Percentiles rank a stretch among this genome's conserved stretches.
Conservation (phyloP, 2,113 vertebrate genomes). For the Tichodroma muraria region DNA sequence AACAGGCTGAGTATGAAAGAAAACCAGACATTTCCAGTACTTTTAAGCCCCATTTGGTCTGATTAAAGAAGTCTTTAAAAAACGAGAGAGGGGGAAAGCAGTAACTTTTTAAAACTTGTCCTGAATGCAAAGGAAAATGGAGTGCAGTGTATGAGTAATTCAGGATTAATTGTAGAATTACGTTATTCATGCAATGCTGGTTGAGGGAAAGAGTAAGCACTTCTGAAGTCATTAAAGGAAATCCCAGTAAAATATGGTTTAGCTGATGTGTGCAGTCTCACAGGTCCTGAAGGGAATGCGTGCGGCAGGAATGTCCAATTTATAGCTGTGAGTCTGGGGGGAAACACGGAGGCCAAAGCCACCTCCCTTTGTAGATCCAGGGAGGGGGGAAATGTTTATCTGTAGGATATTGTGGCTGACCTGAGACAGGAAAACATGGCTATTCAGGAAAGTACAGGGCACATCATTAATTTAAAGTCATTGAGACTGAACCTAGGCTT, state of each 20-base stretch:
- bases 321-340: background rate
- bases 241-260: constrained; percentile 18
- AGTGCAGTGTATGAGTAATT: constrained; percentile 17
- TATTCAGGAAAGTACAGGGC: background rate
- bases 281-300: background rate
- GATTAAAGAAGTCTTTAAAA: constrained; percentile 60
- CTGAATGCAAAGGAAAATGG: constrained; percentile 22
- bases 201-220: background rate
- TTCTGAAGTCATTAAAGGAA: constrained; percentile 39
- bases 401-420: background rate
- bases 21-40: constrained; percentile 56
- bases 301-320: background rate
- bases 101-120: constrained; percentile 33
- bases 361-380: background rate
- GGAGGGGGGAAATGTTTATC: background rate
- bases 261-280: constrained; percentile 14
- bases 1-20: constrained; percentile 57
- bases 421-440: background rate
- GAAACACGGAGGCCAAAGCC: background rate
- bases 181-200: background rate
- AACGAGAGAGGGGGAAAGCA: background rate
- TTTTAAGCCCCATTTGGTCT: constrained; percentile 63
- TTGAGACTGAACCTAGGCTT: background rate
- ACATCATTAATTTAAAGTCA: background rate
- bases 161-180: constrained; percentile 38